Base-by-base conservation (phyloP, 2,797 vertebrate species). In the Notolepis coatsorum region DNA sequence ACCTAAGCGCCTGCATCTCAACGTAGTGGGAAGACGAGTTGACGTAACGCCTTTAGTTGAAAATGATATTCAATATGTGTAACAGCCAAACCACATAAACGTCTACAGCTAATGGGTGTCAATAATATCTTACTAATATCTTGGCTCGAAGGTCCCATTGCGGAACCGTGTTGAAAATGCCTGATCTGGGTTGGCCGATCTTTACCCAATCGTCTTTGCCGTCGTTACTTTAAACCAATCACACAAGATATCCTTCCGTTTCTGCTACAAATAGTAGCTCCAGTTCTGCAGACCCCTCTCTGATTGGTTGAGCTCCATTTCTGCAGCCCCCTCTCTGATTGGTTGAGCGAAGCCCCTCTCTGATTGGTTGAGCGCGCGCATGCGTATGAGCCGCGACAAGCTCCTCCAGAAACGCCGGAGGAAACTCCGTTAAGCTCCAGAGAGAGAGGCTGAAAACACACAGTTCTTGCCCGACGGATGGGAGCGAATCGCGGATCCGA, bases 1-100 rank as follows among this genome's bases (percentile, higher is more conserved):
- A 89, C 88, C 84, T 81, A 25, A 84, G 1, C 10, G 52, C 0
- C 20, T 78, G 37, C 85, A 86, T 88, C 0, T 60, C n/a, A 0
- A 17, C 31, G 10, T 2, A 3, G 17, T 6, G 24, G 5, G 41
- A 15, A 4, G 0, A 1, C 1, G 13, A 1, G 3, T n/a, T n/a
- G 5, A 0, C 4, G 3, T 7, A 2, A 52, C 1, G 30, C 1
- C 15, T 18, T 17, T 1, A 17, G 17, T 9, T 10, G 0, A 18
- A 33, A 18, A 17, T 7, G 17, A 1, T 39, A 4, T 3, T n/a
- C 9, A 18, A n/a, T n/a, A n/a, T n/a, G n/a, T n/a, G n/a, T n/a
- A n/a, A n/a, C n/a, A n/a, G n/a, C n/a, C n/a, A n/a, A 60, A 61
- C 8, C 7, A 0, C 4, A 23, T 4, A 38, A 42, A 53, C 18